Evolutionary conservation across 2,888 invertebrate species (phyloP), one percentile per base, ranked within the genome.

Genomic region (Poecilobothrus nobilitatus): DNA sequence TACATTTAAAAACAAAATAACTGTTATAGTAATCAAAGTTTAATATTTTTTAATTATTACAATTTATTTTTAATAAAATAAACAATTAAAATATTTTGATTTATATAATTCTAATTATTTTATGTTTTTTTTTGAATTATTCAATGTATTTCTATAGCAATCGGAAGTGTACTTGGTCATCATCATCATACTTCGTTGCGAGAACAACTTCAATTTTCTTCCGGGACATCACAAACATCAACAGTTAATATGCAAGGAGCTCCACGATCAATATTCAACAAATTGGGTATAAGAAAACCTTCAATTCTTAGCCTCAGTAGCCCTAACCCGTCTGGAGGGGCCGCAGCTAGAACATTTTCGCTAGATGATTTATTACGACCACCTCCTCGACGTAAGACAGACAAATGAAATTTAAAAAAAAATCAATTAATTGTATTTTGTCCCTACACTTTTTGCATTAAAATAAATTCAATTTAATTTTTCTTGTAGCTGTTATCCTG

Each of bases 311-410:
- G 90, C 85, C 88, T 90, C 84, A 88, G 89, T 87, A 86, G 88
- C 84, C 85, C 86, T 84, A 79, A 80, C 76, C 78, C 78, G 74
- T 75, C 82, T 75, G 83, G 84, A 75, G 86, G 87, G 82, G 84
- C 86, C 77, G 87, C 89, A 83, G 88, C 89, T 82, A 87, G 91
- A 85, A 91, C 91, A 82, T 91, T 91, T 87, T 91, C 91, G 87
- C 88, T 91, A 86, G 91, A 91, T 87, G 91, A 91, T 89, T 88
- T 91, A 84, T 89, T 91, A 86, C 89, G 90, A 86, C 89, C 90
- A 84, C 88, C 88, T 84, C 88, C 88, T 83, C 88, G 89, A 89
- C 90, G 90, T 90, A 90, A 90, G 89, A 87, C 83, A 80, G 78
- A 76, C 77, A 75, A 74, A 76, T 70, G 68, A 61, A 63, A 76